Conservation (phyloP, 1,140 invertebrate genomes). For the Globodera ellingtonae region DNA sequence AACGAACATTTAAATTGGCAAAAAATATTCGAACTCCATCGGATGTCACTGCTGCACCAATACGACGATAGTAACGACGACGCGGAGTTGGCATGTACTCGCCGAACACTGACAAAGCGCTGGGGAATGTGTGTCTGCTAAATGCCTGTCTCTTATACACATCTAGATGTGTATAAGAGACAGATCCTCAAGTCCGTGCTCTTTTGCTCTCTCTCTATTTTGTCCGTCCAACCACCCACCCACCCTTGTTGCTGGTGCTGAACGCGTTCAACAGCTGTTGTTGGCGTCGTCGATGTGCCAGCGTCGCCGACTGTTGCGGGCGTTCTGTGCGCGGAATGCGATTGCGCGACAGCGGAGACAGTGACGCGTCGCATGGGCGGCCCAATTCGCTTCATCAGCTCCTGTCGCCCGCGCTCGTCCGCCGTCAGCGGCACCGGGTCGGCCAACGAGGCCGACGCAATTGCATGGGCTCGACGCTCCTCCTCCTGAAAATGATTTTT, state of each 20-base stretch:
- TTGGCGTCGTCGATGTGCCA: not conserved
- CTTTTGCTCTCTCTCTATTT: no score
- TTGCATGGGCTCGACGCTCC: not conserved
- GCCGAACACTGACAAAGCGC: not conserved
- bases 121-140: not conserved
- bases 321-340: no score
- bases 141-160: no score
- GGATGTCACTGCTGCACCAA: no score
- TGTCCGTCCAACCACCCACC: no score
- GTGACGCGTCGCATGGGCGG: not conserved
- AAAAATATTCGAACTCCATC: no score
- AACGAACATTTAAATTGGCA: no score
- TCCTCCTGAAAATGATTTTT: not conserved
- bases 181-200: no score
- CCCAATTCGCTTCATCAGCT: not conserved
- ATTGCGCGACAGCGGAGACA: not conserved
- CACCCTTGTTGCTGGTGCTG: not conserved
- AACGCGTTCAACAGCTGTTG: not conserved
- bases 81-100: not conserved
- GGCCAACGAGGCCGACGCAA: not conserved
- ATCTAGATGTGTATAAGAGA: no score
- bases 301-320: not conserved
- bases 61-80: not conserved
- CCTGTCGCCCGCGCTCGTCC: not conserved
- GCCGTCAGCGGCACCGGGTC: not conserved